Evolutionary conservation across 2,797 vertebrate species (phyloP), one percentile per base, ranked within the genome.

Genomic region (Notoglanidium macrostoma): DNA sequence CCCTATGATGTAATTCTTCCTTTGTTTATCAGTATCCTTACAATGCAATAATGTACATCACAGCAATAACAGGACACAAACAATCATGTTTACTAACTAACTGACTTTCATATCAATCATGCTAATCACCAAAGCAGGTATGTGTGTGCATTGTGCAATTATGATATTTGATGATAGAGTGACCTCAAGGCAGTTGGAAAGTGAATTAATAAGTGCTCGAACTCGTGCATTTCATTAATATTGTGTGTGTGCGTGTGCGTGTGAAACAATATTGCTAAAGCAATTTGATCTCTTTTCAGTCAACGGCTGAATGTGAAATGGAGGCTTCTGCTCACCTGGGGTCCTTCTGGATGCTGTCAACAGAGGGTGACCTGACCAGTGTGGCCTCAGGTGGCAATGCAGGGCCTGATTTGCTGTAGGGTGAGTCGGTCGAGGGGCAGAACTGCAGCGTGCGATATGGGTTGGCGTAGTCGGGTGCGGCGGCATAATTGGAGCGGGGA

Each of bases 311-410:
- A 59, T 49, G 57, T 76, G 21, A 83, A 86, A 51, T 44, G 72
- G 89, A 67, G 19, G 15, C 17, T 84, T 35, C 26, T 65, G 59
- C 55, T 97, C 95, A 99, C 98, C 98, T 98, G 96, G 98, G 98
- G 93, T 99, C 98, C 95, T 99, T 99, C 96, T 99, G 98, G 94
- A 99, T 99, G 95, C 98, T 99, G 96, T 99, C 98, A 92, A 99
- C 98, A 86, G 98, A 99, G 65, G 98, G 98, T 79, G 98, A 99
- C 88, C 98, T 96, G 92, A 97, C 98, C 94, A 99, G 96, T 65
- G 97, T 96, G 80, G 97, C 97, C 93, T 99, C 98, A 0, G 98
- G 98, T 23, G 98, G 97, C 88, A 99, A 97, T 90, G 98, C 95
- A 23, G 98, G 97, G 90, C 98, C 98, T 19, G 98, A 99, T 94